Base-by-base conservation (phyloP, 2,888 invertebrate genomes). In the Thyatira batis region DNA sequence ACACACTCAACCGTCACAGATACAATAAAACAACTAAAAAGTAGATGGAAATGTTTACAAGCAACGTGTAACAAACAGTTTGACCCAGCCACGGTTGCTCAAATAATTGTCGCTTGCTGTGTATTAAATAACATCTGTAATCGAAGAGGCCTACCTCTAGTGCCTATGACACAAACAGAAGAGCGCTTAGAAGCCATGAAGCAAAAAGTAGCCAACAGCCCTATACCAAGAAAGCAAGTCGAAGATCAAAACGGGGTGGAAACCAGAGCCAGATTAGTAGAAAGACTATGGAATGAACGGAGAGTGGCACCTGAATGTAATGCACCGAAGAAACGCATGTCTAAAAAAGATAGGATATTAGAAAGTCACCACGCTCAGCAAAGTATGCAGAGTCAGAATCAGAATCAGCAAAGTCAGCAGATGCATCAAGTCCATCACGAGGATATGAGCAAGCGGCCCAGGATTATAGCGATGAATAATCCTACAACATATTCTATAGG, bases 21-120 rank as follows among this genome's bases (percentile, higher is more conserved):
- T 8, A 85, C 89, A 0, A 89, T 90, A 11, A 88, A 88, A 71
- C 89, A 89, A 45, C 58, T 90, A n/a, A 90, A 90, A 54, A 84
- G 84, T 27, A 59, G 90, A 3, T 90, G 89, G 89, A 90, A 90
- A 71, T 89, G 89, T 39, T 76, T 90, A 0, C 89, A 89, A 66
- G 87, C 89, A 0, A 85, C 85, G 0, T 88, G 87, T 59, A 89
- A 89, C 63, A 87, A 87, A 43, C 89, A 88, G 20, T 85, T 86
- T n/a, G 89, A 89, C 21, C 88, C 90, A 0, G 58, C 77, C 0
- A 80, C 81, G 0, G 87, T 90, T 0, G 71, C 83, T 0, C 85
- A 81, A 82, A 84, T 89, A 51, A 82, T 88, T 0, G 81, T 87
- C 0, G 84, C 90, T 0, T 90, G 90, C 58, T 89, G 89, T 23